Evolutionary conservation across 64 coral and sea anemone species (phyloP).

Genomic region (Porites australiensis): DNA sequence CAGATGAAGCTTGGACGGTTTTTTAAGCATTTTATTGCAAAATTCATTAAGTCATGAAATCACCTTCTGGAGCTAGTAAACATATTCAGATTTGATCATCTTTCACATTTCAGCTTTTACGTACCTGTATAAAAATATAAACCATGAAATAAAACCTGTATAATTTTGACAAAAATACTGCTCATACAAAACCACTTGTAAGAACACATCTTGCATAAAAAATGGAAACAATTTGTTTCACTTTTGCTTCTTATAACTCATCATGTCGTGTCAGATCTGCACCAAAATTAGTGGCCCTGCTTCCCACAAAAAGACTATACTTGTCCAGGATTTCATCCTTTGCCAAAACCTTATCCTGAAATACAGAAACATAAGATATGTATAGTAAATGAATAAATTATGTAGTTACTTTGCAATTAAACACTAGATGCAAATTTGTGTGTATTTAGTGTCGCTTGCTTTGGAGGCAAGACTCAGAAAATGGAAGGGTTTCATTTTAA

Average conservation of each 20-base stretch:
- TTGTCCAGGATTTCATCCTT: conserved; percentile 76
- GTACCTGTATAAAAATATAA: neutral
- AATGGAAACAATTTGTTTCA: neutral
- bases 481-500: too few species aligned
- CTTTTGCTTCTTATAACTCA: conserved; percentile 43
- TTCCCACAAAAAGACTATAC: conserved; percentile 68
- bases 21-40: too few species aligned
- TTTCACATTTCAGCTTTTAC: too few species aligned
- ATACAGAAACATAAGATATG: neutral
- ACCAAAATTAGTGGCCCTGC: conserved; percentile 68
- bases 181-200: neutral
- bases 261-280: conserved; percentile 74
- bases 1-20: too few species aligned
- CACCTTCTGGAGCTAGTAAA: too few species aligned
- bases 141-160: neutral
- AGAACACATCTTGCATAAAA: neutral
- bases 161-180: neutral
- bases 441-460: too few species aligned
- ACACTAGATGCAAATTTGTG: neutral
- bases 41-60: too few species aligned
- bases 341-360: conserved; percentile 54
- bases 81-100: too few species aligned
- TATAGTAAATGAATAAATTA: neutral
- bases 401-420: neutral
- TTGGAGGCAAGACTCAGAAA: too few species aligned